phyloP scores from a whole-genome alignment of 2,113 vertebrate species.

The Eretmochelys imbricata region DNA sequence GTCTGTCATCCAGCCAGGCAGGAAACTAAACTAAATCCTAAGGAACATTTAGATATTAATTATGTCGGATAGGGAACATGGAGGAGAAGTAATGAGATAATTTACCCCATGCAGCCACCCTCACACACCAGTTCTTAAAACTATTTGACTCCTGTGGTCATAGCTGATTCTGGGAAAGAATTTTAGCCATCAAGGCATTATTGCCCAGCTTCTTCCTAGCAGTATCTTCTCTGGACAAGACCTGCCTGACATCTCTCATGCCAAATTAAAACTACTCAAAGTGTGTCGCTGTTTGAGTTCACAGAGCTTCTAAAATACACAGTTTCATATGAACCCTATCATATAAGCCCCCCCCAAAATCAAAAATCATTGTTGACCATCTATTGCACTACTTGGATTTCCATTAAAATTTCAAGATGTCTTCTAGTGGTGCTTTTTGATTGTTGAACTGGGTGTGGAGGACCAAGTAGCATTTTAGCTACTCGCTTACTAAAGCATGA shows the following conservation, averaged over 20 bases:
- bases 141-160: background rate
- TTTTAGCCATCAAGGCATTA: background rate
- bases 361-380: background rate
- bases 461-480: background rate
- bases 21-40: slow-evolving; percentile 43
- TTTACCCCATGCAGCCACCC: slow-evolving; percentile 19
- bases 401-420: background rate
- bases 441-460: background rate
- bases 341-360: background rate
- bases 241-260: background rate
- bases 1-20: slow-evolving; percentile 45
- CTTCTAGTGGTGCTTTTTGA: background rate
- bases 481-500: background rate
- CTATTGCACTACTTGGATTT: background rate
- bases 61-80: slow-evolving; percentile 24
- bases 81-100: slow-evolving; percentile 34
- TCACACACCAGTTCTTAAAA: slow-evolving; percentile 23
- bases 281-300: background rate
- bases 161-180: background rate
- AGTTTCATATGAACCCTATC: background rate
- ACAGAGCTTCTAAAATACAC: background rate
- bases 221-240: background rate
- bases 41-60: slow-evolving; percentile 60
- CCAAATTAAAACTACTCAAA: background rate
- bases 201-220: background rate